Evolutionary conservation across 2,113 vertebrate species (phyloP).

Genomic region (Pangasianodon gigas): DNA sequence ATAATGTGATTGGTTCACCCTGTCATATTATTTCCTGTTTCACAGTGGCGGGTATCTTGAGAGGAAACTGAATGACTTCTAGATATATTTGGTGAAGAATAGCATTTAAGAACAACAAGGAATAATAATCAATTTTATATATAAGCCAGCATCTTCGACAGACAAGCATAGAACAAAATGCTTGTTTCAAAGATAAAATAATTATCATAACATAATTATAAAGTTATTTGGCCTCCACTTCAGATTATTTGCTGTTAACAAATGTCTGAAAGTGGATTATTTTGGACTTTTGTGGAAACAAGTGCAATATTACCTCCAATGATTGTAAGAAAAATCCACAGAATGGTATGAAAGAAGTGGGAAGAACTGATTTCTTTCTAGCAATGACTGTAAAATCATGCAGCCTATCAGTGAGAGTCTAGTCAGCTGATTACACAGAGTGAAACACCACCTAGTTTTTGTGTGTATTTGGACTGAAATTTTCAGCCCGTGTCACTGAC

Average conservation of each 20-base stretch:
- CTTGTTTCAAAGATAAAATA: neutral
- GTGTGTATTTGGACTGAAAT: neutral
- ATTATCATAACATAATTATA: neutral
- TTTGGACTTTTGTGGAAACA: neutral
- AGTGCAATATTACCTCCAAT: neutral
- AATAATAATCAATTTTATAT: neutral
- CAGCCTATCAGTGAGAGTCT: neutral
- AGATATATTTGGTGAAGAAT: neutral
- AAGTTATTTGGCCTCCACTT: neutral
- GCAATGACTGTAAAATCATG: neutral
- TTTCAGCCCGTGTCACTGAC: neutral
- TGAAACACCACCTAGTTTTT: neutral
- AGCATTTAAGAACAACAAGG: neutral
- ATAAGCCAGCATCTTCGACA: neutral
- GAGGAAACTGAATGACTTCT: conserved; percentile 1
- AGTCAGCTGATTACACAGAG: neutral
- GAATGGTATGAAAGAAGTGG: neutral
- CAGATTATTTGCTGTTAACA: neutral
- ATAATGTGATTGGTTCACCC: conserved; percentile 22
- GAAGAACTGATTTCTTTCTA: neutral
- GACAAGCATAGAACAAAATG: neutral
- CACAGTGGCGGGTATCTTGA: conserved; percentile 2
- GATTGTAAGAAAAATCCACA: neutral
- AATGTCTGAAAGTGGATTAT: neutral
- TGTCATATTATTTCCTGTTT: conserved; percentile 17